Evolutionary conservation across 2,888 invertebrate genomes (phyloP), one percentile per base, ranked within the genome.

Genomic region (Ochropleura leucogaster): DNA sequence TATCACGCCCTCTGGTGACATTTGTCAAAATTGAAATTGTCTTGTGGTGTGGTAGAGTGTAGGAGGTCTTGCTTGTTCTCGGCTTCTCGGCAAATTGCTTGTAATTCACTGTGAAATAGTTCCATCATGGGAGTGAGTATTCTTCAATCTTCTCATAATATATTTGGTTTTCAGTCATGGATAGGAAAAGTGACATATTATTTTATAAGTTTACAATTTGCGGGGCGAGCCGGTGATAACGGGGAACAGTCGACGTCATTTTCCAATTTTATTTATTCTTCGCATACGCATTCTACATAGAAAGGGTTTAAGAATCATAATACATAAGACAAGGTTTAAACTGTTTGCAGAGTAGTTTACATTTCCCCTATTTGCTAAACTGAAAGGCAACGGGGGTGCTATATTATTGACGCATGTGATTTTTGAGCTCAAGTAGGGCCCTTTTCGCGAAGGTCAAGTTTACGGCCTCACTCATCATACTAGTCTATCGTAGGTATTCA

Each of bases 391-490:
- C 84, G 74, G 76, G 86, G 76, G 72, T 77, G 67, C 68, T 72
- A 72, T 66, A 60, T 76, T 81, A 80, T 85, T 86, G 81, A 88
- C 87, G 90, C 93, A 93, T 94, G 94, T 93, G 94, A 93, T 92
- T 92, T 90, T 90, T 87, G 88, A 88, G 90, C 87, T 88, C 75
- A 90, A 89, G 90, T 91, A 91, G 85, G 87, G 85, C 85, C 83
- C 87, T 88, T 89, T 89, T 85, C 79, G 83, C 87, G 89, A 93
- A 95, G 96, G 95, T 95, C 95, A 95, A 96, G 95, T 95, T 95
- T 94, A 94, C 86, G 93, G 91, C 84, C 89, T 78, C 72, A 73
- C 73, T 74, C 44, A 57, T 75, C 30, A 69, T 62, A 75, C n/a
- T 68, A 49, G 14, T 16, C 51, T 74, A 66, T 30, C 14, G 40